Evolutionary conservation across 2,113 vertebrate species (phyloP).

Genomic region (Odobenus rosmarus): DNA sequence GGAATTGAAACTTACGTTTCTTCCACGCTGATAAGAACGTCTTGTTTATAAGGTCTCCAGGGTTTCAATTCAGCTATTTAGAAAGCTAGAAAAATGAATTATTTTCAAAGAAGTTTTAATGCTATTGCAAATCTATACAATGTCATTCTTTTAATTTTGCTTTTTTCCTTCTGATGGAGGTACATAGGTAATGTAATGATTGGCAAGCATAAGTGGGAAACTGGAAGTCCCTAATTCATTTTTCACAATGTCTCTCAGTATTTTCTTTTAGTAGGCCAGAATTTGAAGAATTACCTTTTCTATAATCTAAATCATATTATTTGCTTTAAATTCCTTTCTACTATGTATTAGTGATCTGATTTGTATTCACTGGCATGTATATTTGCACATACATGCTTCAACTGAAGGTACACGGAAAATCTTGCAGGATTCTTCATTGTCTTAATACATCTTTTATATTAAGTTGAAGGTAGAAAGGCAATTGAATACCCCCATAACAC

Average conservation of each 20-base stretch:
- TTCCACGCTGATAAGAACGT: background rate
- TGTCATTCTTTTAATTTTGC: background rate
- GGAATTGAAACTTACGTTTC: background rate
- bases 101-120: constrained; percentile 6
- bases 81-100: background rate
- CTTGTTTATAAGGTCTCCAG: background rate
- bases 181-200: background rate
- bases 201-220: background rate
- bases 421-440: background rate
- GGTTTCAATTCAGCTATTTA: background rate
- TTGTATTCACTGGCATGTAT: background rate
- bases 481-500: background rate
- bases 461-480: background rate
- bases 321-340: background rate
- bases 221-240: background rate
- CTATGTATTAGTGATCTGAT: background rate
- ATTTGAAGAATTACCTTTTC: background rate
- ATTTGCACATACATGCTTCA: background rate
- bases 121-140: background rate
- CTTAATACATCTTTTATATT: constrained; percentile 18
- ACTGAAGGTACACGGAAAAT: background rate
- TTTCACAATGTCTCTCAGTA: background rate
- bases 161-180: background rate
- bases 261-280: background rate
- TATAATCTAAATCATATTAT: background rate